Conservation (phyloP, 2,797 vertebrate genomes). For the Crax fasciolata region DNA sequence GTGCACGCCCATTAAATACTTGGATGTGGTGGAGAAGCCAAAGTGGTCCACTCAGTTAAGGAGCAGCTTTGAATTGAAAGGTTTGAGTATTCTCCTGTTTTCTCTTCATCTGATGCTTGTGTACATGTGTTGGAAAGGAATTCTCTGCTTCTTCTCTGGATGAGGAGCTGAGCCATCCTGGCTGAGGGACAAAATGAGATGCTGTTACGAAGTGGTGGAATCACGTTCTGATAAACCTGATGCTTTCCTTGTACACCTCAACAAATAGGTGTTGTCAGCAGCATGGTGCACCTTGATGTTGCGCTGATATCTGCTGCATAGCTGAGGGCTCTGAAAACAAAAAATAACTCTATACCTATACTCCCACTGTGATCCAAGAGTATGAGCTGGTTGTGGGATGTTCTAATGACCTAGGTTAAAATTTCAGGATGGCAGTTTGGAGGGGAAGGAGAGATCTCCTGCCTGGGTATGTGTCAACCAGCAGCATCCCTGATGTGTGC, state of each 20-base stretch:
- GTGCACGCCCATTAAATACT: neutral
- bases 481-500: neutral
- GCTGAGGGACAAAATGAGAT: neutral
- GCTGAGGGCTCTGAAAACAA: neutral
- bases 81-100: neutral
- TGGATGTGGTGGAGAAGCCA: neutral
- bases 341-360: neutral
- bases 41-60: accelerated
- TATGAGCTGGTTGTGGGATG: neutral
- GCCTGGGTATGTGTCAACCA: accelerated
- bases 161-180: neutral
- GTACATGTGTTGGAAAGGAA: neutral
- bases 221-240: neutral
- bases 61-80: neutral
- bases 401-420: neutral
- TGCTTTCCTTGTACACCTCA: neutral
- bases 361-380: neutral
- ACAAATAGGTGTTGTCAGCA: neutral
- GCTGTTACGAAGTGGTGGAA: neutral
- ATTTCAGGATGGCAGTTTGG: neutral
- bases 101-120: neutral
- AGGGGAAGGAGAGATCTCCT: neutral
- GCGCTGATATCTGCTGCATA: neutral
- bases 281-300: accelerated
- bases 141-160: neutral